Evolutionary conservation across 2,888 invertebrate genomes (phyloP).

Genomic region (Euzetes globulus): DNA sequence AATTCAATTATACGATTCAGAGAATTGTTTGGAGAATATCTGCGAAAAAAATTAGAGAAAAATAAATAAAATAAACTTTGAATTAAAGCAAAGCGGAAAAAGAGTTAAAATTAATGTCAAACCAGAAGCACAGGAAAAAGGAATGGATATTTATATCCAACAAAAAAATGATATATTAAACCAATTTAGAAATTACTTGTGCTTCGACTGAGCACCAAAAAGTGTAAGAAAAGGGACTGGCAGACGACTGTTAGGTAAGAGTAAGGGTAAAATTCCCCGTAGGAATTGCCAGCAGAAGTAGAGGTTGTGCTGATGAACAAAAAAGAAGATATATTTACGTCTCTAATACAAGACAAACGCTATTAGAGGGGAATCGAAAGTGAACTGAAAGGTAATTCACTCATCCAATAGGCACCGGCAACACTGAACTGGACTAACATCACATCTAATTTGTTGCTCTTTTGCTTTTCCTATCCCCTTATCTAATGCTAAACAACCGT

Average conservation of each 20-base stretch:
- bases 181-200: slow-evolving; percentile 2
- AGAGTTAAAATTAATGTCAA: background rate
- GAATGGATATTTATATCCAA: background rate
- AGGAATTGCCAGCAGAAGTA: background rate
- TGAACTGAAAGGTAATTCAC: slow-evolving; percentile 11
- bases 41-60: background rate
- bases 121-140: background rate
- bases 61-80: background rate
- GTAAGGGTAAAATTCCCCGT: background rate
- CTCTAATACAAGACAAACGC: background rate
- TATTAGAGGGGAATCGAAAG: background rate
- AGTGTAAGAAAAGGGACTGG: background rate
- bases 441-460: background rate
- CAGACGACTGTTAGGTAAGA: background rate
- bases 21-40: background rate
- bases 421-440: background rate
- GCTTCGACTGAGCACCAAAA: background rate
- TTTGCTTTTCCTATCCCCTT: background rate
- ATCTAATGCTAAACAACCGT: background rate
- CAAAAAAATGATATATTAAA: slow-evolving; percentile 10
- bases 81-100: background rate
- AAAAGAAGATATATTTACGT: background rate
- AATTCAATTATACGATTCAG: background rate
- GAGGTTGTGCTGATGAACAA: background rate
- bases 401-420: background rate